Evolutionary conservation across 2,797 vertebrate species (phyloP), one percentile per base, ranked within the genome.

Genomic region (Manis crassicaudata): DNA sequence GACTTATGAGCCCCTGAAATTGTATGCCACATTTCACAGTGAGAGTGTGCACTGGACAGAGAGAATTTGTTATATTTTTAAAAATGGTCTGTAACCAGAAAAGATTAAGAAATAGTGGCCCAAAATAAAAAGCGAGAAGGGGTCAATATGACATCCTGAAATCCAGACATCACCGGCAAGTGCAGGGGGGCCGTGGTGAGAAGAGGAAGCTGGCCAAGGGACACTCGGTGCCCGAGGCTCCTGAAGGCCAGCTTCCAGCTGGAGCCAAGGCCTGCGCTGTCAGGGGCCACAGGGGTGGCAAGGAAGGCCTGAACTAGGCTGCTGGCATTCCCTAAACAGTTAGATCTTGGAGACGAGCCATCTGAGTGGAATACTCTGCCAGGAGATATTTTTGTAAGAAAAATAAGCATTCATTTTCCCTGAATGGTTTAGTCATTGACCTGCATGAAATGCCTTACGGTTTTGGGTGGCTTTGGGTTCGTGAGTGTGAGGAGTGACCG

Each of bases 401-500:
- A 58, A 75, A 73, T n/a, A 52, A 65, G 18, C 75, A 58, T 72
- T 90, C 14, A 11, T 96, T 93, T 96, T 82, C 84, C 76, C 18
- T 60, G 73, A 90, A 77, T 80, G 40, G n/a, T 67, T 96, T 92
- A 96, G 90, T 97, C 94, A 97, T 1, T 20, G 58, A 92, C 73
- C 82, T 89, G 37, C 68, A n/a, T 2, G 13, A 86, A 81, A 68
- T 83, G 60, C 73, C 35, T 63, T 88, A 27, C 3, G 84, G 52
- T 43, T 95, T 94, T 83, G 3, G 1, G 58, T 32, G 29, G 67
- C 37, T 80, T 70, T 68, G 63, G 11, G 43, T 67, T 46, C 88
- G 3, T 76, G 83, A 37, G 32, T 82, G 43, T 40, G 68, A 80
- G 63, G 56, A 76, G 13, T 90, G 70, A 85, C 23, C 58, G 54